phyloP scores from a whole-genome alignment of 2,797 vertebrate species.

The Syndactyla subalaris region DNA sequence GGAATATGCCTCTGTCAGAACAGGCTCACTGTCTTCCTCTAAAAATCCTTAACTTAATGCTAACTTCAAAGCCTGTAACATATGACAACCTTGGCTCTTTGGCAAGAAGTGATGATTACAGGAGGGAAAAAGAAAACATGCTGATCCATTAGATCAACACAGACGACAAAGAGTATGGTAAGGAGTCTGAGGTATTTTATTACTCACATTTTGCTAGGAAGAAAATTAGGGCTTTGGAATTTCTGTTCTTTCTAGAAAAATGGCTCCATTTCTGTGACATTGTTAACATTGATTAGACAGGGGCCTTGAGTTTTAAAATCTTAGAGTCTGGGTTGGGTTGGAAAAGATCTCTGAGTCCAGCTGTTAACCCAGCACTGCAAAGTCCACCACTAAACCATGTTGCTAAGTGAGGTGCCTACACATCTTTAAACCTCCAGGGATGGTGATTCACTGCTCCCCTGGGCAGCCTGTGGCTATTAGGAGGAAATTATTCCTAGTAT shows the following conservation, averaged over 20 bases:
- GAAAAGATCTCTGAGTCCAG: neutral
- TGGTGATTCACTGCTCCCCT: neutral
- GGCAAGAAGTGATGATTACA: neutral
- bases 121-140: neutral
- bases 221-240: neutral
- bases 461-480: neutral
- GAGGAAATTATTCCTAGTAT: neutral
- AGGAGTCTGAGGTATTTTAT: neutral
- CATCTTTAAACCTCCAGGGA: neutral
- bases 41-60: neutral
- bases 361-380: neutral
- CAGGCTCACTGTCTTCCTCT: neutral
- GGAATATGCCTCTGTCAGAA: neutral
- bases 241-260: neutral
- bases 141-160: neutral
- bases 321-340: too few species aligned
- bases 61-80: neutral
- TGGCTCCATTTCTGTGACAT: neutral
- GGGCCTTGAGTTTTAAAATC: neutral
- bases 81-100: neutral
- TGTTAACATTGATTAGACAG: neutral
- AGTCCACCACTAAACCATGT: neutral
- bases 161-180: neutral
- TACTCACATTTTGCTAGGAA: neutral
- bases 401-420: neutral